phyloP scores from a whole-genome alignment of 2,113 vertebrate genomes.

The Sinocyclocheilus anophthalmus region DNA sequence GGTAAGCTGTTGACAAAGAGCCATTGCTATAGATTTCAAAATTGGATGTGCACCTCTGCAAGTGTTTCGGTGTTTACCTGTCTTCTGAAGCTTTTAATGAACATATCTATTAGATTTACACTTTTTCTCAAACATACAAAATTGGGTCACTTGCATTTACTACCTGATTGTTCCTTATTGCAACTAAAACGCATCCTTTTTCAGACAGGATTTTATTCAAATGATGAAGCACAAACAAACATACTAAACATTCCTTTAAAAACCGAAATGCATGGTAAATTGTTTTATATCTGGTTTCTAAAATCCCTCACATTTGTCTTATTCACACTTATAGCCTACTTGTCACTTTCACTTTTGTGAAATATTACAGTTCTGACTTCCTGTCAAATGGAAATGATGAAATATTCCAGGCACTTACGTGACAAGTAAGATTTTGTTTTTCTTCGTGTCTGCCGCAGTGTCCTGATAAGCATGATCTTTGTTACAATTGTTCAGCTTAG shows the following conservation, averaged over 20 bases:
- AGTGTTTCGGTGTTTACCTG: constrained; percentile 38
- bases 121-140: background rate
- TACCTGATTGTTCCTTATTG: background rate
- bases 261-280: background rate
- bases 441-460: constrained; percentile 18
- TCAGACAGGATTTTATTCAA: constrained; percentile 17
- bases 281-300: background rate
- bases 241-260: constrained; percentile 28
- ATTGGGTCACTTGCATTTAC: background rate
- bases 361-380: background rate
- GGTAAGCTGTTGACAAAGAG: constrained; percentile 44
- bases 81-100: background rate
- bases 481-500: constrained; percentile 46
- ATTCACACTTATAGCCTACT: background rate
- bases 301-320: background rate
- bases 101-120: constrained; percentile 1
- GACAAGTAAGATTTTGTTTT: background rate
- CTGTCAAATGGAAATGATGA: background rate
- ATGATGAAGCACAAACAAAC: constrained; percentile 13
- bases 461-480: constrained; percentile 50
- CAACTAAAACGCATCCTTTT: constrained; percentile 3
- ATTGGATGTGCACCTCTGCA: constrained; percentile 39
- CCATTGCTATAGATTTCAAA: constrained; percentile 49
- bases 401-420: constrained; percentile 30
- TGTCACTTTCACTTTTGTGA: constrained; percentile 1